Evolutionary conservation across 2,113 vertebrate species (phyloP), one percentile per base, ranked within the genome.

Genomic region (Nothoprocta pentlandii): DNA sequence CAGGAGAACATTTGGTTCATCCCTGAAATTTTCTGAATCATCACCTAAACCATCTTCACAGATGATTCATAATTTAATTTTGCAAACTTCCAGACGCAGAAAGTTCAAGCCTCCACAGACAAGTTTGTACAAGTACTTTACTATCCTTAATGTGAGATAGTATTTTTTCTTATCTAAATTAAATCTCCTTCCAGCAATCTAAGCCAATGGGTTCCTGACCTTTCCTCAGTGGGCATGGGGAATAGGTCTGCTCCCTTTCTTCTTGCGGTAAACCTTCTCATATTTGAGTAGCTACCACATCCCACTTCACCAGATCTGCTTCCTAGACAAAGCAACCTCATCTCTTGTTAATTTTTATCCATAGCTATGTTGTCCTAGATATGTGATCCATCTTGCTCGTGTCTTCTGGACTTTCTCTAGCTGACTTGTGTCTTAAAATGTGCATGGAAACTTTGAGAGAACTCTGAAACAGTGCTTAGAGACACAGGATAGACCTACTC

Each of bases 151-250:
- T 42, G 49, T 47, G 34, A 19, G 44, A 68, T 9, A 81, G 70
- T 20, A 19, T 1, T 42, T 87, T 86, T 87, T 79, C 62, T 54
- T 87, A 90, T 87, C 92, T 95, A 90, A 93, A 92, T 95, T 91
- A 89, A 85, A 87, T 92, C 90, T 93, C 63, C 46, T 79, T 34
- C 53, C 58, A 81, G 70, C 62, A 87, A n/a, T 79, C 58, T 63
- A 82, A 87, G 26, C 34, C 75, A 63, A 73, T 42, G 23, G 16
- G 58, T 90, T 82, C 82, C 36, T 91, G 92, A 82, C 70, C 78
- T 62, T 2, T 49, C 21, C 51, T 80, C 13, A 11, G 53, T 34
- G 51, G 58, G 15, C 67, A 76, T 9, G 21, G 26, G 79, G 39
- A 76, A 82, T 0, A 68, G 36, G 3, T 59, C 30, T 85, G 54